phyloP scores from a whole-genome alignment of 2,797 vertebrate genomes.

The Hephaestus fuliginosus region DNA sequence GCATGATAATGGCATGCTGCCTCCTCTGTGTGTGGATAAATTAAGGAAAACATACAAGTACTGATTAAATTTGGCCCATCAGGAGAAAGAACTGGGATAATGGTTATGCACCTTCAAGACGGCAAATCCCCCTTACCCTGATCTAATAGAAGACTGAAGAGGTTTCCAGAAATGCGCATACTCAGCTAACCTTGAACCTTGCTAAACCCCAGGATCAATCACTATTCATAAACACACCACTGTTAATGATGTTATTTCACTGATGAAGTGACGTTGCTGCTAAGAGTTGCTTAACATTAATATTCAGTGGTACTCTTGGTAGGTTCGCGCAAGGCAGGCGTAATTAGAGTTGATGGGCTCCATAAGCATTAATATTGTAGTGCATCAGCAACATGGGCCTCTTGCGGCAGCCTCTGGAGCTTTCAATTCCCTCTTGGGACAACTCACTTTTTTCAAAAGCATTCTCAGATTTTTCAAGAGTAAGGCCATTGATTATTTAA shows the following conservation, averaged over 20 bases:
- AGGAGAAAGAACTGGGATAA: slow-evolving; percentile 57
- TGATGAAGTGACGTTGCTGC: slow-evolving; percentile 80
- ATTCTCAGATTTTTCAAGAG: slow-evolving; percentile 35
- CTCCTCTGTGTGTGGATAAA: slow-evolving; percentile 78
- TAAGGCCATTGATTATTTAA: slow-evolving; percentile 15
- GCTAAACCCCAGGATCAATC: slow-evolving; percentile 78
- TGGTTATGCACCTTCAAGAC: slow-evolving; percentile 59
- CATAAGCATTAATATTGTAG: slow-evolving; percentile 80
- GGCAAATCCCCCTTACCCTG: slow-evolving; percentile 50
- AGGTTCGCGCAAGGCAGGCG: slow-evolving; percentile 65
- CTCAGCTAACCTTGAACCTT: slow-evolving; percentile 75
- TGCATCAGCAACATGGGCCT: slow-evolving; percentile 72
- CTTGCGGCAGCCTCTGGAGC: slow-evolving; percentile 50
- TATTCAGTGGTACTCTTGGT: slow-evolving; percentile 78
- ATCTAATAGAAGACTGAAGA: slow-evolving; percentile 74
- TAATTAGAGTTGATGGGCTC: slow-evolving; percentile 82
- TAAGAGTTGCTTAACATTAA: slow-evolving; percentile 79
- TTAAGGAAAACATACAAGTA: slow-evolving; percentile 82
- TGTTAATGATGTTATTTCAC: slow-evolving; percentile 82
- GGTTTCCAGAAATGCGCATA: slow-evolving; percentile 54
- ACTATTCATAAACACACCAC: slow-evolving; percentile 72
- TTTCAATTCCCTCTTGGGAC: slow-evolving; percentile 56
- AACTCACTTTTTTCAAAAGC: slow-evolving; percentile 21
- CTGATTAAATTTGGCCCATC: slow-evolving; percentile 82
- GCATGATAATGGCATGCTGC: slow-evolving; percentile 85